phyloP scores from a whole-genome alignment of 2,888 invertebrate species.

The Heteromurus nitidus region DNA sequence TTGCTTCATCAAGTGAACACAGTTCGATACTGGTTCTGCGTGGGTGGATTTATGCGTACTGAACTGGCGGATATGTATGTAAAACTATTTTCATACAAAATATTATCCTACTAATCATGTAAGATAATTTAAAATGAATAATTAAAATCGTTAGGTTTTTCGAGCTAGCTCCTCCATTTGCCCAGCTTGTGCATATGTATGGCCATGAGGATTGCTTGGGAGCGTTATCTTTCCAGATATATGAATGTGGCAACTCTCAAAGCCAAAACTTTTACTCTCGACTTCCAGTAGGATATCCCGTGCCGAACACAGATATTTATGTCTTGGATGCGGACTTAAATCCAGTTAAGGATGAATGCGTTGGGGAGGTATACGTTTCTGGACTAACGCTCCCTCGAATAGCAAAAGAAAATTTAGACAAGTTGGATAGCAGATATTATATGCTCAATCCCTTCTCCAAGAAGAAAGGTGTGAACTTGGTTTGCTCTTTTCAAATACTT shows the following conservation, averaged over 20 bases:
- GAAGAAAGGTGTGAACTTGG: slow-evolving; percentile 23
- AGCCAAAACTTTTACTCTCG: slow-evolving; percentile 17
- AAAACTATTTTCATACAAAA: neutral
- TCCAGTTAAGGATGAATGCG: slow-evolving; percentile 7
- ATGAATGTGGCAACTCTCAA: slow-evolving; percentile 29
- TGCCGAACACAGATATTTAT: slow-evolving; percentile 49
- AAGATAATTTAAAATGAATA: neutral
- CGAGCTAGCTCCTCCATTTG: slow-evolving; percentile 16
- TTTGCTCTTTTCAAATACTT: neutral
- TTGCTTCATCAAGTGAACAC: neutral
- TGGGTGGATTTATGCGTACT: slow-evolving; percentile 41
- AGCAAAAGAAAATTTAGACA: neutral
- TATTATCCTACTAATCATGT: neutral
- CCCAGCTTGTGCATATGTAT: slow-evolving; percentile 50
- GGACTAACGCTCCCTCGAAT: slow-evolving; percentile 20
- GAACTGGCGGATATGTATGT: slow-evolving; percentile 43
- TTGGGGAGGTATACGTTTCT: slow-evolving; percentile 54
- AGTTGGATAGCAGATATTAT: neutral
- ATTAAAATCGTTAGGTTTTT: slow-evolving; percentile 32
- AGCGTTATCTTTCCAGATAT: slow-evolving; percentile 40
- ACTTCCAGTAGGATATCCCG: slow-evolving; percentile 11
- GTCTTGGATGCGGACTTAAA: slow-evolving; percentile 20
- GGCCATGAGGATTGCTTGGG: slow-evolving; percentile 28
- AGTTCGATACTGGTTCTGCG: slow-evolving; percentile 55
- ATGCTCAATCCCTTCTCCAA: slow-evolving; percentile 31